A percentile compares a stretch with the other conserved stretches of the same genome.
Evolutionary conservation across 2,113 vertebrate genomes (phyloP).

Genomic region (Lanius collurio): DNA sequence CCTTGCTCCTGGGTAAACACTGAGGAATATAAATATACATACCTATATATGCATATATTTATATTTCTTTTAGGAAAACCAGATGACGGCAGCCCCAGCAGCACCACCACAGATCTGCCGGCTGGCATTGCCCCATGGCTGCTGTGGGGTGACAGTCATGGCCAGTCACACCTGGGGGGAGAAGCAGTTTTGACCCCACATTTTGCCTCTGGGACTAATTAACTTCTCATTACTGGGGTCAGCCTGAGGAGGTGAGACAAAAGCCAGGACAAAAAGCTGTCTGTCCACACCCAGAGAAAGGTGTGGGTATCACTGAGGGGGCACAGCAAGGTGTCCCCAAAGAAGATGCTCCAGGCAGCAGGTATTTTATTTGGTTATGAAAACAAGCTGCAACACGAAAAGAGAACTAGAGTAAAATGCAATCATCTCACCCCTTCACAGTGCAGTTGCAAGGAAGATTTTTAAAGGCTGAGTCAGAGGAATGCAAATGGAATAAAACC

Average conservation of each 20-base stretch:
- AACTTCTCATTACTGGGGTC: neutral
- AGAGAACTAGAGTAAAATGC: neutral
- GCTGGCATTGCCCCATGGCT: rapidly evolving
- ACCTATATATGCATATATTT: rapidly evolving
- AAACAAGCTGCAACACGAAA: neutral
- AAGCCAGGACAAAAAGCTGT: neutral
- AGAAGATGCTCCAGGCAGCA: neutral
- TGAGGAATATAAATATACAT: neutral
- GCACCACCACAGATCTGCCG: neutral
- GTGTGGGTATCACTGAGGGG: neutral
- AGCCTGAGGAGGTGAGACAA: neutral
- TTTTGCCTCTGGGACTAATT: constrained; percentile 30
- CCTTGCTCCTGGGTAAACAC: neutral
- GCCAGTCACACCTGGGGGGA: neutral
- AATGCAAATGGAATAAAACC: neutral
- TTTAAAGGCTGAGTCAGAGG: neutral
- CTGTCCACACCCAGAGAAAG: neutral
- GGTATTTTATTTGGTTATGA: neutral
- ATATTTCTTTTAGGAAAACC: neutral
- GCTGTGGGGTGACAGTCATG: neutral
- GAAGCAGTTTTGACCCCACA: neutral
- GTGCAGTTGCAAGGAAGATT: neutral
- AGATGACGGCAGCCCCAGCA: neutral
- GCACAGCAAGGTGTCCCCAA: rapidly evolving
- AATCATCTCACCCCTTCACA: neutral